These are phyloP conservation scores for Scaptomyza cyrtandrae DNA, from an alignment of 2,888 invertebrate genomes.

Conservation along the genomic window DNA sequence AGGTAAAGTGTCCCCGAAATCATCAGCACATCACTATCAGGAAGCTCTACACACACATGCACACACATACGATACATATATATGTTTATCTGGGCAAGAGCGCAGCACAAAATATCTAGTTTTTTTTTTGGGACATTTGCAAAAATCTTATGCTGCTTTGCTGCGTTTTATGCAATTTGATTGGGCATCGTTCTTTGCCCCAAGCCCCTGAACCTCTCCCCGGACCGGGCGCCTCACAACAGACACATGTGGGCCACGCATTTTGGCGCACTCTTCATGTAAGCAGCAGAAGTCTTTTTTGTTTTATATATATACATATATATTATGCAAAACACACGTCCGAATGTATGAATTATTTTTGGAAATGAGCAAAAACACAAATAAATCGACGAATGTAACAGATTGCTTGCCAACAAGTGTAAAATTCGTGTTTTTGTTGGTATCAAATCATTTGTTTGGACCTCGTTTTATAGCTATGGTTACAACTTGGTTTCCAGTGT, in stretches of 20 bases:
- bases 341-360: constrained; percentile 80
- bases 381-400: constrained; percentile 15
- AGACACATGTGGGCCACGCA: constrained; percentile 60
- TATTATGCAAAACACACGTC: constrained; percentile 17
- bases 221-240: constrained; percentile 13
- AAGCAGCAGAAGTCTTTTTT: constrained; percentile 12
- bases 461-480: constrained; percentile 63
- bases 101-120: constrained; percentile 9
- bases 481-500: constrained; percentile 38
- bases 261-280: constrained; percentile 43
- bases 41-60: constrained; percentile 21
- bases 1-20: constrained; percentile 53
- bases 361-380: constrained; percentile 81
- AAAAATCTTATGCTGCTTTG: constrained; percentile 20
- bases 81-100: no score
- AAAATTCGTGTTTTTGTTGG: constrained; percentile 24
- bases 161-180: constrained; percentile 19
- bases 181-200: constrained; percentile 19
- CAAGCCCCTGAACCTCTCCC: background rate
- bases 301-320: background rate
- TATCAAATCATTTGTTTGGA: constrained; percentile 62
- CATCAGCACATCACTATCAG: constrained; percentile 42
- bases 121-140: constrained; percentile 29
- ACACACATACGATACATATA: background rate
- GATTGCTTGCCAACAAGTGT: constrained; percentile 29